Conservation (phyloP, 2,888 invertebrate species). For the Seira ritae region DNA sequence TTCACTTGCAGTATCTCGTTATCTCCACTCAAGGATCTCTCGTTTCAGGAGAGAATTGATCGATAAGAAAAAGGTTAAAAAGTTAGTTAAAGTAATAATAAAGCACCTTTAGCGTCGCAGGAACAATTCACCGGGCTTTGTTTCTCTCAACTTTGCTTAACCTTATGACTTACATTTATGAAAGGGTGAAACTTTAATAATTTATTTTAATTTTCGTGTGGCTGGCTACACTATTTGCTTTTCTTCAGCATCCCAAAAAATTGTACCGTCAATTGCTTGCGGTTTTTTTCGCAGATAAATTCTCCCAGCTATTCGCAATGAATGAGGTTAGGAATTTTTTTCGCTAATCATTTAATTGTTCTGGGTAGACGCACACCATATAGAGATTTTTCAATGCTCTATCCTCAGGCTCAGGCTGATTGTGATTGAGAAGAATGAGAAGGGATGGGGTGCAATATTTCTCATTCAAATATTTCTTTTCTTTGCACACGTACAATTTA, state of each 20-base stretch:
- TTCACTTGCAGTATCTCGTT: neutral
- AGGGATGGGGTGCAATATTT: neutral
- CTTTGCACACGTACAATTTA: neutral
- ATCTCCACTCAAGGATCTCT: neutral
- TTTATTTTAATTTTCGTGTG: slow-evolving; percentile 5
- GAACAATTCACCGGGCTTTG: neutral
- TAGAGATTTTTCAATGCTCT: too few species aligned
- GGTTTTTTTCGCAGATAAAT: slow-evolving; percentile 28
- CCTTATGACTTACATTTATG: slow-evolving; percentile 54
- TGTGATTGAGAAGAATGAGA: too few species aligned
- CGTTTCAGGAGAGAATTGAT: slow-evolving; percentile 7
- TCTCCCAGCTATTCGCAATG: slow-evolving; percentile 25
- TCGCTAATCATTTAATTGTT: slow-evolving; percentile 3
- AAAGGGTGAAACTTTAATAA: slow-evolving; percentile 1
- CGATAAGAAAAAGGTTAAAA: slow-evolving; percentile 27
- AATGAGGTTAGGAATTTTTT: slow-evolving; percentile 18
- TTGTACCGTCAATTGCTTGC: slow-evolving; percentile 7
- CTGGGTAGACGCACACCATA: neutral
- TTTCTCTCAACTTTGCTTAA: slow-evolving; percentile 36
- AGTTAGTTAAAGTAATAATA: neutral
- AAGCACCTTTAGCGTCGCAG: neutral
- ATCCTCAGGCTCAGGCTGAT: neutral
- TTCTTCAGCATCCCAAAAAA: neutral
- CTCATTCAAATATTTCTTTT: neutral
- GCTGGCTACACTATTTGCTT: neutral